phyloP scores from a whole-genome alignment of 2,113 vertebrate genomes.

The Scatophagus argus region DNA sequence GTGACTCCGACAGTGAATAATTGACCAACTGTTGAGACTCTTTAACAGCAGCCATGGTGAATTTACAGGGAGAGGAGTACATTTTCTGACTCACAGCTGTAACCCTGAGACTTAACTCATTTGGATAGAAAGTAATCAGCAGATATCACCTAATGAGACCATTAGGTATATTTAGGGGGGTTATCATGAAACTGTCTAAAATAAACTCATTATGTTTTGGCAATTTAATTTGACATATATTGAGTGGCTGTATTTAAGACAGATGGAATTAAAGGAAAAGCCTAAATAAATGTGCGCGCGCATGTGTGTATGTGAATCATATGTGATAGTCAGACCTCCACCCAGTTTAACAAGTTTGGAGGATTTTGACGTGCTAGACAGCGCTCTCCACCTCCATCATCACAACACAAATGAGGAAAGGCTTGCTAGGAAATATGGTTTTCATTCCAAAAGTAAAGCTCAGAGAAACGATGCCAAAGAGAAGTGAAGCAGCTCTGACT shows the following conservation, averaged over 20 bases:
- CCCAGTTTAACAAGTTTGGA: not conserved
- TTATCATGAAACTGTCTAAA: not conserved
- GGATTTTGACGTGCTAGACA: not conserved
- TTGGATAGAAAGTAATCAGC: constrained; percentile 12
- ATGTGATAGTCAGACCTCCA: not conserved
- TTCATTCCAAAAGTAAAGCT: not conserved
- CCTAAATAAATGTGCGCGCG: not conserved
- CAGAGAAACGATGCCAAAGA: not conserved
- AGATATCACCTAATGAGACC: constrained; percentile 1
- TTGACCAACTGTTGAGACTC: constrained; percentile 30
- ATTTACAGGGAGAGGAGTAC: not conserved
- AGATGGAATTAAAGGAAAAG: not conserved
- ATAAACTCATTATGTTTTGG: not conserved
- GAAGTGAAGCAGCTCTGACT: not conserved
- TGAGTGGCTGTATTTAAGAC: not conserved
- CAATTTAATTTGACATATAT: not conserved
- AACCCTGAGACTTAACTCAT: constrained; percentile 16
- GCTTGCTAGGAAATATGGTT: not conserved
- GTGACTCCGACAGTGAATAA: constrained; percentile 37
- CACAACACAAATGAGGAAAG: not conserved
- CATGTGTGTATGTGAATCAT: not conserved
- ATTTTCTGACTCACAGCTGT: constrained; percentile 32
- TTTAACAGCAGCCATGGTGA: constrained; percentile 18
- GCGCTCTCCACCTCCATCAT: not conserved
- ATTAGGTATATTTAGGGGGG: constrained; percentile 1